Evolutionary conservation across 2,797 vertebrate species (phyloP), one percentile per base, ranked within the genome.

Genomic region (Urocyon cinereoargenteus): DNA sequence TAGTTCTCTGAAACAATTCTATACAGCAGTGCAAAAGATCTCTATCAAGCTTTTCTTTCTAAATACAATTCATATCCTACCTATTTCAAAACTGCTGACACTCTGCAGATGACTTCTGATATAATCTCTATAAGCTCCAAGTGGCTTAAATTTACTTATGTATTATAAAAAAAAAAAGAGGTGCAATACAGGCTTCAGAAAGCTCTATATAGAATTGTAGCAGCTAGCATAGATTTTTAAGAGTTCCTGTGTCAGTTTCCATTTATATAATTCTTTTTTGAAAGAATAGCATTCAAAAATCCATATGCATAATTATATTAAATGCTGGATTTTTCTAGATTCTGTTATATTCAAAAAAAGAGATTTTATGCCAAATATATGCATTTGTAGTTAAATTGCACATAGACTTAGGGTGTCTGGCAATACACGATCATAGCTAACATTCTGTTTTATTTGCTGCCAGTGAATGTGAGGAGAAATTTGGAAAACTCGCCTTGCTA

Each of bases 1-100:
- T 91, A 89, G 94, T 97, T 93, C 64, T 92, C 72, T 90, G 82
- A 96, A 97, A 95, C 86, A 97, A 94, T 96, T 97, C 96, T 91
- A 73, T 95, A n/a, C 28, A 79, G 68, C 86, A 85, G 14, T 75
- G 84, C 64, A 89, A 96, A 95, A 92, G 68, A 92, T 94, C 34
- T 86, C 83, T 91, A 92, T 91, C 89, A 61, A 78, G 79, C 31
- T 83, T 95, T 94, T 75, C 64, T 96, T 96, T 95, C 75, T 89
- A 95, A 96, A 88, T 81, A 59, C 31, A 59, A 64, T 97, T 96
- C 55, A 95, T 90, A 93, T n/a, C 75, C 72, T 79, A 61, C 40
- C 64, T 96, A 72, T 93, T 94, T 93, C 68, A 92, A 87, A 97
- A 97, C n/a, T 26, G 28, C 75, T 87, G 75, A 34, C 83, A 77